Evolutionary conservation across 2,797 vertebrate genomes (phyloP), one percentile per base, ranked within the genome.

Genomic region (Enteromius radiatus): DNA sequence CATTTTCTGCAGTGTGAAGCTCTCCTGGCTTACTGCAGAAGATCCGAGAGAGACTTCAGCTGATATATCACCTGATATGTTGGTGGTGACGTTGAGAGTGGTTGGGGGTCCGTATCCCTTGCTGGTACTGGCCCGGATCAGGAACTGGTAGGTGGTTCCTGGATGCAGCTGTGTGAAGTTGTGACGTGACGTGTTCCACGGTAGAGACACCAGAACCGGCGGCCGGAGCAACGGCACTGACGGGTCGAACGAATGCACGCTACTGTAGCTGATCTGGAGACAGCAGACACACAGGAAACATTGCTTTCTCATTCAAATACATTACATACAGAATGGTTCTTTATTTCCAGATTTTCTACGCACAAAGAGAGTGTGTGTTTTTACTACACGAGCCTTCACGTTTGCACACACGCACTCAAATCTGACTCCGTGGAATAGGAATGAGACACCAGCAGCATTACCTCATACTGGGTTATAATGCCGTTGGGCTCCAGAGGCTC

Each of bases 31-130:
- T 4, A 54, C 9, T 54, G 52, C 1, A n/a, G 14, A 23, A 23
- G 65, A 68, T 28, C 5, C 3, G 0, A 68, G 21, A 69, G 3
- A 26, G 12, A 69, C 12, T 9, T 23, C 12, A 45, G 68, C 21
- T 33, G n/a, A n/a, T n/a, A n/a, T n/a, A n/a, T n/a, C 92, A 99
- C 98, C 98, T 90, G 98, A 99, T 84, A 99, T 99, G 84, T 99
- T 99, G 56, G 98, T 99, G n/a, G 98, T 98, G 77, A 99, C 95
- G 0, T 99, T 99, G 88, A 99, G 95, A 0, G 95, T 95, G 28
- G 95, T 96, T 8, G 97, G 95, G 15, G 96, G 95, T 2, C 98
- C 98, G 38, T 98, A 99, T 1, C 98, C 98, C 90, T 98, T 99
- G 82, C 96, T 83, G 0, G 98, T 99, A 86, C 97, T 98, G 36